phyloP scores from a whole-genome alignment of 2,113 vertebrate genomes.

The Sphyrna mokarran region DNA sequence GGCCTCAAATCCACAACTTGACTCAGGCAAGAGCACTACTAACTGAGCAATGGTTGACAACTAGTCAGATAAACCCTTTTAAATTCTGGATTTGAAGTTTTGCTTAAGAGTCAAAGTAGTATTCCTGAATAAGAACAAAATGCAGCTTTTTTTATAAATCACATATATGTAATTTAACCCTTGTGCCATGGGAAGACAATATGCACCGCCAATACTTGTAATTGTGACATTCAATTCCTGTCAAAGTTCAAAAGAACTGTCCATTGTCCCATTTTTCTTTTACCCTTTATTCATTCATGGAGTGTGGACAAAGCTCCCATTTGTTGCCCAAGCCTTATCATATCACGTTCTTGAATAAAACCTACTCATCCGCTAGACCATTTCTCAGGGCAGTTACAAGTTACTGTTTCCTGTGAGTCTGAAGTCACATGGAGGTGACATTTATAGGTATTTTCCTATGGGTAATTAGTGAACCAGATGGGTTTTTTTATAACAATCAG shows the following conservation, averaged over 20 bases:
- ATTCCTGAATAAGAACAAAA: not conserved
- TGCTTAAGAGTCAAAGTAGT: not conserved
- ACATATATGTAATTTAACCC: not conserved
- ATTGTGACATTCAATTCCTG: not conserved
- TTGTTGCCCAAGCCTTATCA: not conserved
- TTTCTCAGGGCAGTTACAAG: not conserved
- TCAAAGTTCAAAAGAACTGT: not conserved
- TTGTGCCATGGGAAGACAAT: not conserved
- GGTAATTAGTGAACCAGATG: not conserved
- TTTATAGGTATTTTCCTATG: not conserved
- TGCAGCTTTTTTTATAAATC: not conserved
- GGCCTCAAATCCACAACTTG: not conserved
- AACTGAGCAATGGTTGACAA: not conserved
- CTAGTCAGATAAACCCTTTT: not conserved
- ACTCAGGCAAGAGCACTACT: no score
- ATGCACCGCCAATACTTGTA: not conserved
- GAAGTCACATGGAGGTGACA: not conserved
- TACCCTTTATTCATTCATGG: not conserved
- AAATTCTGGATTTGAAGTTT: not conserved
- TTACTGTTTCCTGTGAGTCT: not conserved
- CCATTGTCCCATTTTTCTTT: not conserved
- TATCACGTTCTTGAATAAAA: not conserved
- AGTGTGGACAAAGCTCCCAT: not conserved
- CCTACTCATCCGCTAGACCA: no score
- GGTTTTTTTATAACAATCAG: not conserved